These are phyloP conservation scores for Macaca fascicularis DNA, from an alignment of 2,113 vertebrate genomes.

Conservation along the genomic window T2T-MFA8v1.1 NC_088388.1:71355001-71355500, in stretches of 20 bases:
- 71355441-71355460: neutral
- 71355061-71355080: conserved; percentile 92
- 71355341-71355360: neutral
- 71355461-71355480: conserved; percentile 2
- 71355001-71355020: too few species aligned
- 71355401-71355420: neutral
- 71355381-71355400: neutral
- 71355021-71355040: too few species aligned
- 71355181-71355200: neutral
- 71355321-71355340: neutral
- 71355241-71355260: neutral
- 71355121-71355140: conserved; percentile 91
- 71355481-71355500: conserved; percentile 8
- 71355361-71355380: neutral
- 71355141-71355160: conserved; percentile 89
- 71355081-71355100: conserved; percentile 94
- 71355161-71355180: conserved; percentile 81
- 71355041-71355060: conserved; percentile 79
- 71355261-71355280: too few species aligned
- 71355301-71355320: neutral
- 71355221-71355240: neutral
- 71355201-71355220: neutral
- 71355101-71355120: conserved; percentile 90
- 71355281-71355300: neutral
- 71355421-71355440: neutral